Conservation (phyloP, 2,113 vertebrate genomes). For the Taxidea taxus region DNA sequence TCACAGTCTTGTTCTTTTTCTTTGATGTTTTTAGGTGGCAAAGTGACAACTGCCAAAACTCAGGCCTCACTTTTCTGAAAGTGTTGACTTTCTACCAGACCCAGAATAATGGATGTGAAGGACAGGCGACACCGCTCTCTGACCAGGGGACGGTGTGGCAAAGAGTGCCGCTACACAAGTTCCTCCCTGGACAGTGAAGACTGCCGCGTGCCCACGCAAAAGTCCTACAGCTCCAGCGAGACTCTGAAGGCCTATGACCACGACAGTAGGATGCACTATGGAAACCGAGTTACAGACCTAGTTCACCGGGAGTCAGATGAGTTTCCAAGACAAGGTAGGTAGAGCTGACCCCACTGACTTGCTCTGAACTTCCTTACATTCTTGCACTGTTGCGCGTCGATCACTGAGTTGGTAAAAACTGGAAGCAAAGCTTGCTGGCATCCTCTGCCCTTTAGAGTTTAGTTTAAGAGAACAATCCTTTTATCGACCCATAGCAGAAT, state of each 20-base stretch:
- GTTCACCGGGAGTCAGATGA: slow-evolving; percentile 97
- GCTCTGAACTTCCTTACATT: accelerated
- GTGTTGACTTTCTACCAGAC: accelerated
- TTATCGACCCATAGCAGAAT: background rate
- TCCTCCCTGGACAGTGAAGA: slow-evolving; percentile 94
- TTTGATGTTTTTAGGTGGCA: slow-evolving; percentile 73
- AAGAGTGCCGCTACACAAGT: slow-evolving; percentile 94
- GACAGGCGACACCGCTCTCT: slow-evolving; percentile 94
- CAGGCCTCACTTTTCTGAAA: slow-evolving; percentile 24
- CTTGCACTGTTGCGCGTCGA: background rate
- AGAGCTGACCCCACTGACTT: accelerated
- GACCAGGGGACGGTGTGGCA: slow-evolving; percentile 90
- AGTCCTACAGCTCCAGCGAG: slow-evolving; percentile 98
- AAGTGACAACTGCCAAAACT: slow-evolving; percentile 21
- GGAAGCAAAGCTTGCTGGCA: background rate
- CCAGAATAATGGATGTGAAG: slow-evolving; percentile 91
- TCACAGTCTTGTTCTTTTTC: background rate
- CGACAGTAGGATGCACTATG: slow-evolving; percentile 94
- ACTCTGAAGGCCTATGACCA: slow-evolving; percentile 97
- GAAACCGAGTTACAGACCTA: slow-evolving; percentile 93
- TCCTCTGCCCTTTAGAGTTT: background rate
- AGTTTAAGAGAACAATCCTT: background rate
- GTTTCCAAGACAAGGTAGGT: slow-evolving; percentile 94
- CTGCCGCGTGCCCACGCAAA: slow-evolving; percentile 96
- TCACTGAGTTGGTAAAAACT: background rate